Base-by-base conservation (phyloP, 1,140 invertebrate genomes). In the Ptiloglossa arizonensis region DNA sequence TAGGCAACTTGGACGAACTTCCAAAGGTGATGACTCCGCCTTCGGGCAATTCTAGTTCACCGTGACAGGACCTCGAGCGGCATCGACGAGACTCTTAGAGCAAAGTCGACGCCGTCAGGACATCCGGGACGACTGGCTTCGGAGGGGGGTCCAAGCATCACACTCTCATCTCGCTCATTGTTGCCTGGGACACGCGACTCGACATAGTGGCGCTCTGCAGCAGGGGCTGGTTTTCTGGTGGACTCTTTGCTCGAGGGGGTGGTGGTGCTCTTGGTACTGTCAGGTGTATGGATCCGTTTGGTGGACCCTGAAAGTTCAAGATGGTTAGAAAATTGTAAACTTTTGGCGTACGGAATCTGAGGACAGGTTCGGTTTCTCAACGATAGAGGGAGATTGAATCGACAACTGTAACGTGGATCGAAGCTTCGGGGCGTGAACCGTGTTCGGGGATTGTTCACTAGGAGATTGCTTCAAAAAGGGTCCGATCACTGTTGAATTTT, bases 111-210 rank as follows among this genome's bases (percentile, higher is more conserved):
- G 91, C 90, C 73, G 91, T 92, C 44, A 91, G 83, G 72, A 92
- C 90, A 83, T 92, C 91, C 73, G 90, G 88, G 80, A 92, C 87
- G 79, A 92, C 87, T 68, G 89, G 88, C 57, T 90, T 89, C 82
- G 91, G 89, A 91, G 91, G 91, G 88, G 90, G 87, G 88, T 93
- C 92, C 87, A 92, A 93, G 92, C 95, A 95, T 97, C 96, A 97
- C 95, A 96, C 96, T 85, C 96, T 94, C 96, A 97, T 97, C 92
- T 97, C 96, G 67, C 95, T 96, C 92, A 96, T 96, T 19, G 95
- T 95, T 32, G 95, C 95, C 87, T 96, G 95, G 48, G 95, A 95
- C 70, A 96, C 93, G 83, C 95, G 94, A 70, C 87, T 90, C 19
- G 89, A 89, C 22, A 91, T 88, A 8, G 89, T 89, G 24, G 89